Evolutionary conservation across 2,797 vertebrate genomes (phyloP).

Genomic region (Xenopus petersii): DNA sequence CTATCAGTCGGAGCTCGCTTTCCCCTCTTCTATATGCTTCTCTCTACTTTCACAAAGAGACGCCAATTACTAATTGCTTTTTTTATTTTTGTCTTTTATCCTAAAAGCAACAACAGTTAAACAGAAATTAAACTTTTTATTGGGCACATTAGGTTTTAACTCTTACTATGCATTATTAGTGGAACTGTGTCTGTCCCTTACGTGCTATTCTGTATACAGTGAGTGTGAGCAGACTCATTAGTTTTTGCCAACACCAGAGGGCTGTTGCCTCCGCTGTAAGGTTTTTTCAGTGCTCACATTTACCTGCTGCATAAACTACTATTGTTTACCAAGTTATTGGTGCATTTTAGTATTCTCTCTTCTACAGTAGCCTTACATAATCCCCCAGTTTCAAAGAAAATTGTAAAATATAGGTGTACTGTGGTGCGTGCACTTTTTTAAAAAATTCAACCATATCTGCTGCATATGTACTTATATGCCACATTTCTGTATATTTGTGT

Average conservation of each 20-base stretch:
- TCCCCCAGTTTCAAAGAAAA: too few species aligned
- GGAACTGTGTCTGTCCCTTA: background rate
- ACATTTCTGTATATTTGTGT: too few species aligned
- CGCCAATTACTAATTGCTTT: constrained; percentile 35
- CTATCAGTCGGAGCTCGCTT: constrained; percentile 37
- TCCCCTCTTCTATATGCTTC: constrained; percentile 14
- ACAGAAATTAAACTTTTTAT: constrained; percentile 29
- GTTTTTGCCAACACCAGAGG: background rate
- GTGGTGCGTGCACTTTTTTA: too few species aligned
- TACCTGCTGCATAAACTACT: background rate
- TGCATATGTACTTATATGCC: too few species aligned
- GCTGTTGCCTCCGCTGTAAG: background rate
- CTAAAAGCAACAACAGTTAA: constrained; percentile 43
- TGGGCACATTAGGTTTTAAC: constrained; percentile 25
- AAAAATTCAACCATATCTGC: too few species aligned
- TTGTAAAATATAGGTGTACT: too few species aligned
- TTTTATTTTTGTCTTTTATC: constrained; percentile 34
- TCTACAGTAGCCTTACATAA: background rate
- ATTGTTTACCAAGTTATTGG: background rate
- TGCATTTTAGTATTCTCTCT: background rate
- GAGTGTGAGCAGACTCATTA: background rate
- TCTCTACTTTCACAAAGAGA: constrained; percentile 14
- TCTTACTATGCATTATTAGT: background rate
- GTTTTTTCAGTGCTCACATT: background rate
- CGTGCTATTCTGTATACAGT: background rate